phyloP scores from a whole-genome alignment of 53 echinoderm and acorn worm genomes.

The Holothuria scabra region DNA sequence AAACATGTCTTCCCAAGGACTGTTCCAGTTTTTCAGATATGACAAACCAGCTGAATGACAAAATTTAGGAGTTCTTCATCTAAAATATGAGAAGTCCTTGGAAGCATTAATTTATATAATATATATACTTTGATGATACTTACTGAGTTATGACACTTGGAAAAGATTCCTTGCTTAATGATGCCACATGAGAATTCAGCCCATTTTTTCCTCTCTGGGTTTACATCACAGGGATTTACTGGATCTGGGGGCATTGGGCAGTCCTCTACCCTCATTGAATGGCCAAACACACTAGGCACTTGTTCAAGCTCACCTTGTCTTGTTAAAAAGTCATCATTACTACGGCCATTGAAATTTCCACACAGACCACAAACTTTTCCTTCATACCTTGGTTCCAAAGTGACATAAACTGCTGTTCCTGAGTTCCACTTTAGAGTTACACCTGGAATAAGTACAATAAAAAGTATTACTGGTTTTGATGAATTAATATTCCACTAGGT shows the following conservation, averaged over 20 bases:
- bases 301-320: conserved; percentile 64
- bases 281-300: conserved; percentile 52
- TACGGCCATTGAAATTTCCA: conserved; percentile 75
- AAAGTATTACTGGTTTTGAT: no score
- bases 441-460: conserved; percentile 27
- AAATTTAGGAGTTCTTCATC: no score
- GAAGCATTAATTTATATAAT: no score
- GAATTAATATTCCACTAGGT: no score
- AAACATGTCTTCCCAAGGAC: no score
- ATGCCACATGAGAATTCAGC: conserved; percentile 73
- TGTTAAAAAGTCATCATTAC: conserved; percentile 68
- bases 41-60: no score
- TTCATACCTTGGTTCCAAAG: conserved; percentile 42
- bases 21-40: no score
- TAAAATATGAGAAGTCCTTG: no score
- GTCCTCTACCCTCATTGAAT: conserved; percentile 65
- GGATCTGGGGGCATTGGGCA: conserved; percentile 58
- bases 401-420: conserved; percentile 67
- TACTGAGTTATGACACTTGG: conserved; percentile 74
- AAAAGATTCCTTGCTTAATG: conserved; percentile 71
- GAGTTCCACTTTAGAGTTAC: conserved; percentile 76
- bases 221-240: conserved; percentile 53
- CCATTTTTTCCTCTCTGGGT: conserved; percentile 68
- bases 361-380: conserved; percentile 80
- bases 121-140: no score